Percentiles rank a stretch among this genome's conserved stretches.
Evolutionary conservation across 2,797 vertebrate genomes (phyloP).

Genomic region (Trachops cirrhosus): DNA sequence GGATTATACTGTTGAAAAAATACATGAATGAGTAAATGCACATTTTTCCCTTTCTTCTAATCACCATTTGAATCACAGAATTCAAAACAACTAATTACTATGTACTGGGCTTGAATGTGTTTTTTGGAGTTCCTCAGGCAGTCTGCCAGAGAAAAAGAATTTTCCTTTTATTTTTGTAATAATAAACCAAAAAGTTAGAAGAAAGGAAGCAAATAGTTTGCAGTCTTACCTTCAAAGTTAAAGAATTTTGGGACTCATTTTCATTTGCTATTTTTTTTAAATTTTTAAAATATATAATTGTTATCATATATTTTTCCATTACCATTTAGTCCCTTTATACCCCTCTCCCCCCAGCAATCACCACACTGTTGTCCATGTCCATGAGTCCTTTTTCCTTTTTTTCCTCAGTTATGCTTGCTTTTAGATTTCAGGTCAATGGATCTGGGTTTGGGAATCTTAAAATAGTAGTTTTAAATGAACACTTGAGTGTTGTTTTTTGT

Average conservation of each 20-base stretch:
- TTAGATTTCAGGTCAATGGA: background rate
- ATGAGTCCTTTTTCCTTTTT: too few relatives aligned
- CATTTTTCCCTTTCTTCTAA: background rate
- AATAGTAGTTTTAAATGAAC: background rate
- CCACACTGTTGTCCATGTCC: too few relatives aligned
- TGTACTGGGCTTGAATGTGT: background rate
- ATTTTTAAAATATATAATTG: too few relatives aligned
- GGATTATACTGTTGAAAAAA: background rate
- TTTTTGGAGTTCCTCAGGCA: background rate
- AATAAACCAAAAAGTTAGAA: background rate
- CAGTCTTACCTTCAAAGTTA: background rate
- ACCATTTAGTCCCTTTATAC: too few relatives aligned
- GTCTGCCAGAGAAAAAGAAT: background rate
- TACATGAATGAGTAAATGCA: background rate
- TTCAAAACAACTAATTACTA: background rate
- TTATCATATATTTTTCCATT: too few relatives aligned
- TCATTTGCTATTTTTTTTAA: background rate
- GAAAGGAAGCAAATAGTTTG: background rate
- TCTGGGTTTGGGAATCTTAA: background rate
- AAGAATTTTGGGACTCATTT: background rate
- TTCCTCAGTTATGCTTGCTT: background rate
- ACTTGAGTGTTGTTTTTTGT: background rate
- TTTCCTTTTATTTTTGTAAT: background rate
- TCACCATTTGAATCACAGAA: background rate
- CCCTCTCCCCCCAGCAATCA: too few relatives aligned